These are phyloP conservation scores for Catagonus wagneri DNA, from an alignment of 2,113 vertebrate species.

Conservation along the genomic window DNA sequence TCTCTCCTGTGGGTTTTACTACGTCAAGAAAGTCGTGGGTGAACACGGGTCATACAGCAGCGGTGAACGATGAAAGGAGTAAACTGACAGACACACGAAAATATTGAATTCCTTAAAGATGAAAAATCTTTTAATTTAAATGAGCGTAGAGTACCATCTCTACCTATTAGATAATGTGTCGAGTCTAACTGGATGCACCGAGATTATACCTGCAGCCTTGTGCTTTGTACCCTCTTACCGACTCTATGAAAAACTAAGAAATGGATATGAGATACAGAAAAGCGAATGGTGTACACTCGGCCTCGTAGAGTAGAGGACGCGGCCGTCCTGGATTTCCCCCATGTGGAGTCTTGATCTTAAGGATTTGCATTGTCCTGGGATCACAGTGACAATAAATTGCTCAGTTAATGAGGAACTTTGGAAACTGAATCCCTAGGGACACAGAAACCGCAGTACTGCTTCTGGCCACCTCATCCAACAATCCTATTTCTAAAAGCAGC, in stretches of 20 bases:
- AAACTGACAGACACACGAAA: background rate
- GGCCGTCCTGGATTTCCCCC: background rate
- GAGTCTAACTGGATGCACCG: background rate
- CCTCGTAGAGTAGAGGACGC: background rate
- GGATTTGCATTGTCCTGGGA: background rate
- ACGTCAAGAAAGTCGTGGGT: background rate
- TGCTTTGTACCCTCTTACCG: background rate
- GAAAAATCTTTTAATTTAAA: background rate
- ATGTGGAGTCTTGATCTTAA: background rate
- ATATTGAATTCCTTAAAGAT: background rate
- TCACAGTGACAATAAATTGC: background rate
- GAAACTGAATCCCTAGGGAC: background rate
- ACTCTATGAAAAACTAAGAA: background rate
- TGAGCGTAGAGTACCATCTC: background rate
- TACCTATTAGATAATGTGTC: background rate
- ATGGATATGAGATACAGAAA: background rate
- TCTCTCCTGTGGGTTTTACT: background rate
- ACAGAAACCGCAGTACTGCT: background rate
- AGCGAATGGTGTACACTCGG: background rate
- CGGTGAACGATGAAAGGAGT: background rate
- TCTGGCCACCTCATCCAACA: background rate
- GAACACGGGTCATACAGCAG: background rate
- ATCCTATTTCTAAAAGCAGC: background rate
- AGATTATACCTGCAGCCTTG: background rate
- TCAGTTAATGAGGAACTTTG: slow-evolving; percentile 12